Base-by-base conservation (phyloP, 2,113 vertebrate species). In the Cyphomyrus discorhynchus region DNA sequence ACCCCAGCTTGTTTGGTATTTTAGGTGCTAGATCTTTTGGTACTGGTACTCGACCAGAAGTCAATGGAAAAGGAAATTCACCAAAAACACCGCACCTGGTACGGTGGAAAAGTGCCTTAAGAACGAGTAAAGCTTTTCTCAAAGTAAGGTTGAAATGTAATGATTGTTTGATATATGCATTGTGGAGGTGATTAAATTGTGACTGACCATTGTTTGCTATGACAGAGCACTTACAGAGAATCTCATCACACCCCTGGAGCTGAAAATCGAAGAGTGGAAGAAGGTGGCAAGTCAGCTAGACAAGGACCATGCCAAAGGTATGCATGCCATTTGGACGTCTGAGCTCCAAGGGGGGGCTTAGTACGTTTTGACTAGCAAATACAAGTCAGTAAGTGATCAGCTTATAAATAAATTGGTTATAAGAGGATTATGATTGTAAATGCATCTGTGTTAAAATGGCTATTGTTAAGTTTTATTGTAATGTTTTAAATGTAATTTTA, bases 271-370 rank as follows among this genome's bases (percentile, higher is more conserved):
- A 89, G 96, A 97, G 92, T 97, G 96, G 96, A 97, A 96, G 42
- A 97, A 97, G 89, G 94, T 94, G 88, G 95, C 96, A 17, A 94
- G 93, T 92, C 96, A 96, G 93, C 94, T 97, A 89, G 96, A 97
- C 92, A 97, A 97, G 90, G 96, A 97, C 91, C 96, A 97, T 0
- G 95, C 96, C 56, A 97, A 97, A 96, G 96, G 96, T 97, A 92
- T 0, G 83, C 24, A 5, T 39, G 84, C 58, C 56, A 27, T 35
- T 45, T 15, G 31, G 31, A 31, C 2, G 0, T 5, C 82, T 31
- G 46, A 11, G 53, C 82, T n/a, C 77, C 5, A 27, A 8, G 31
- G 52, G 15, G 49, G 50, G 52, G 39, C 2, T 0, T 50, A 80
- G 31, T 15, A 80, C 74, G 0, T 42, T 80, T 31, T 80, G 58